Conservation (phyloP, 2,113 vertebrate genomes). For the Mohoua ochrocephala region DNA sequence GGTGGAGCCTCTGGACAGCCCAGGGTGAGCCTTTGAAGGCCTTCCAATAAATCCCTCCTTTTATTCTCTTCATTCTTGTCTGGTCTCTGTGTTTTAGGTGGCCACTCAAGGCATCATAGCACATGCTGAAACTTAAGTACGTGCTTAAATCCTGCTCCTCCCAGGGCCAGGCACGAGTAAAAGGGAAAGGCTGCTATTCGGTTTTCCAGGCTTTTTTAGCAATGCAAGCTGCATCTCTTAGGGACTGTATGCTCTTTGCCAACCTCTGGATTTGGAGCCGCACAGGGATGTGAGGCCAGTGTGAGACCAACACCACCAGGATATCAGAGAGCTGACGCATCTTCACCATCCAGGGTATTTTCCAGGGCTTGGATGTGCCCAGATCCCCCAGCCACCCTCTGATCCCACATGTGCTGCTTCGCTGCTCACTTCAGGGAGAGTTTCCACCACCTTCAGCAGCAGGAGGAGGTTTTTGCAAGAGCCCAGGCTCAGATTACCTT, state of each 20-base stretch:
- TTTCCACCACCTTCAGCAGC: background rate
- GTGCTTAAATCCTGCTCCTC: background rate
- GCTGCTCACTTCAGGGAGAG: background rate
- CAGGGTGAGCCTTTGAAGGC: too few species aligned
- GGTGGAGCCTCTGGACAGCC: too few species aligned
- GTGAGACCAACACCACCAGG: background rate
- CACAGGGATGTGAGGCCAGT: background rate
- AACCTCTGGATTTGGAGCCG: background rate
- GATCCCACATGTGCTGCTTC: background rate
- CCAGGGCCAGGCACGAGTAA: background rate
- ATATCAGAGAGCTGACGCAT: background rate
- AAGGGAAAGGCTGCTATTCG: background rate
- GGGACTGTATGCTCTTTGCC: background rate
- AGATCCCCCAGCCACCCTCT: background rate
- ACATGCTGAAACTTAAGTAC: background rate
- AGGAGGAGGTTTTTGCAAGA: background rate
- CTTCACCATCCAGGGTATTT: background rate
- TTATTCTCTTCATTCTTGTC: too few species aligned
- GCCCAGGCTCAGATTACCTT: background rate
- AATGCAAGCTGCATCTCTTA: background rate
- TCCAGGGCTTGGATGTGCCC: background rate
- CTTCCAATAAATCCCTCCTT: too few species aligned
- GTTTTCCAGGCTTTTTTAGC: background rate
- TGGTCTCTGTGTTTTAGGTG: too few species aligned
- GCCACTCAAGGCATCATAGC: too few species aligned